phyloP scores from a whole-genome alignment of 92 coral and sea anemone species.

The Plumapathes pennacea region DNA sequence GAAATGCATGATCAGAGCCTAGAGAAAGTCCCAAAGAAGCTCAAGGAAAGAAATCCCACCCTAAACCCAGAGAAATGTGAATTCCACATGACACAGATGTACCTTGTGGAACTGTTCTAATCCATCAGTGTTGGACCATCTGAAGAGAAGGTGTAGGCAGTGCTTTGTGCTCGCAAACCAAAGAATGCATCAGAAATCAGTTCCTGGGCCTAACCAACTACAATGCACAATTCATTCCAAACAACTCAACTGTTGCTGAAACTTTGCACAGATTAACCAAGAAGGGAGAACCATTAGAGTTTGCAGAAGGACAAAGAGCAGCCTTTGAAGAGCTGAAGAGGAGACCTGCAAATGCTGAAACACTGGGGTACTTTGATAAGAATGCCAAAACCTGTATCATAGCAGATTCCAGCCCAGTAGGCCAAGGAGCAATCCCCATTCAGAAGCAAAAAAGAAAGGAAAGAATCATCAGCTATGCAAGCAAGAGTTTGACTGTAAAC shows the following conservation, averaged over 20 bases:
- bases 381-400: slow-evolving; percentile 26
- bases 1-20: slow-evolving; percentile 9
- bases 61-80: slow-evolving; percentile 9
- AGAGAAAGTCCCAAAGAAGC: background rate
- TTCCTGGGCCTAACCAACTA: slow-evolving; percentile 7
- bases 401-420: slow-evolving; percentile 33
- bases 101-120: slow-evolving; percentile 26
- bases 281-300: background rate
- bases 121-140: slow-evolving; percentile 38
- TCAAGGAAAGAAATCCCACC: slow-evolving; percentile 6
- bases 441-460: background rate
- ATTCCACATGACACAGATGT: slow-evolving; percentile 43
- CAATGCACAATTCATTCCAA: background rate
- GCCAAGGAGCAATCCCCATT: slow-evolving; percentile 9
- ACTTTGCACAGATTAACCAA: background rate
- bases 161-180: slow-evolving; percentile 29
- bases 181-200: slow-evolving; percentile 35
- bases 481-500: slow-evolving; percentile 1
- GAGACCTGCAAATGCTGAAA: background rate
- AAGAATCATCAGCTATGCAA: slow-evolving; percentile 5
- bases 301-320: background rate
- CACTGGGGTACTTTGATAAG: background rate
- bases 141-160: slow-evolving; percentile 54
- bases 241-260: background rate
- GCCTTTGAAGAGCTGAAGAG: background rate